Base-by-base conservation (phyloP, 1,140 invertebrate species). In the Odontomachus brunneus region DNA sequence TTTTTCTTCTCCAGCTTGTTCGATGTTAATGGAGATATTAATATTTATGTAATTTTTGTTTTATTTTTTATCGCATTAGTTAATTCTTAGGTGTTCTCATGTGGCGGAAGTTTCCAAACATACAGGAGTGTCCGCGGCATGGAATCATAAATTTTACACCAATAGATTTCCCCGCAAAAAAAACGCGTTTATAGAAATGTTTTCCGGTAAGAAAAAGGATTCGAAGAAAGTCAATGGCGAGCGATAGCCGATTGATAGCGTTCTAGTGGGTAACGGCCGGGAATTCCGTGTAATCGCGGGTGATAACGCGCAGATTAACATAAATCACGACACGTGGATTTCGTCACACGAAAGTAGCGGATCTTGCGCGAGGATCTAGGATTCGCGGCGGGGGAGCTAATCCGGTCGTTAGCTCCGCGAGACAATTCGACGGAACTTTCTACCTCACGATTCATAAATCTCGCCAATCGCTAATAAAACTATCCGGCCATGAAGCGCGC, bases 391-490 rank as follows among this genome's bases (percentile, higher is more conserved):
- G 55, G 9, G 38, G 38, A 66, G 14, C 53, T 38, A 59, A 14
- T 29, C 14, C 3, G 2, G 5, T 55, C 5, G 3, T 80, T 29
- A 29, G 2, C 3, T 51, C 15, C 38, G 2, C 17, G 14, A 26
- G 9, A 78, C 4, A 69, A 57, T 78, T 44, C n/a, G 7, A 67
- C 24, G 17, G 22, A n/a, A 69, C 17, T 80, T 80, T 69, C 33
- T 69, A 55, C 0, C 2, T 17, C 12, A 48, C 12, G 3, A 69
- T 48, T 80, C n/a, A 29, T 48, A 71, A 57, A 71, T 59, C n/a
- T 69, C 19, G 0, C 12, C 7, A 33, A 26, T 4, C 48, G 24
- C 22, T 62, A 80, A 69, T 83, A 83, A 78, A 83, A 67, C 17
- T 44, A 65, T 26, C 38, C 5, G 22, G 29, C 11, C 48, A 44